Conservation (phyloP, 2,113 vertebrate genomes). For the Mohoua ochrocephala region DNA sequence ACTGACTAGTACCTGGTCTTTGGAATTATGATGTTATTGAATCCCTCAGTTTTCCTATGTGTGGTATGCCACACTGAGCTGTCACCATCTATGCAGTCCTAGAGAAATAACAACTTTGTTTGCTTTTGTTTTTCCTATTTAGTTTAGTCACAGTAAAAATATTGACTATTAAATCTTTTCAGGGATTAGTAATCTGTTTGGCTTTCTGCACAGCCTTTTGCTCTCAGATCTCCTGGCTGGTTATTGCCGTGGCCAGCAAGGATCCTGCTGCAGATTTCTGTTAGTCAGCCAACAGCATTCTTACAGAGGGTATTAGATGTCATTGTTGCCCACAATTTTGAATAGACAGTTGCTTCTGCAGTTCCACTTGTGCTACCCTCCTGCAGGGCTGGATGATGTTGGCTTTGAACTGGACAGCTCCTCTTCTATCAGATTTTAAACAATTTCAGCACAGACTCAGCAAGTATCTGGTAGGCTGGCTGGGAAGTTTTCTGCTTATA, state of each 20-base stretch:
- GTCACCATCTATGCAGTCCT: not conserved
- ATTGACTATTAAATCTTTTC: not conserved
- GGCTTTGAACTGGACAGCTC: not conserved
- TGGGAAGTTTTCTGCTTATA: not conserved
- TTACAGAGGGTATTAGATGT: not conserved
- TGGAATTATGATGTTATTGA: not conserved
- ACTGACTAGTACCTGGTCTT: not conserved
- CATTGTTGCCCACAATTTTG: not conserved
- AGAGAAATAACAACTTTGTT: not conserved
- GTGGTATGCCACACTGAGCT: not conserved
- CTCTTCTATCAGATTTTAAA: not conserved
- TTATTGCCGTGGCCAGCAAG: not conserved
- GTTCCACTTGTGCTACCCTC: not conserved
- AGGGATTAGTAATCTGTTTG: not conserved
- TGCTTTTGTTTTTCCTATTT: not conserved
- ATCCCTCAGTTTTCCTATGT: not conserved
- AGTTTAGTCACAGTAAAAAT: not conserved
- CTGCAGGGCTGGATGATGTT: not conserved
- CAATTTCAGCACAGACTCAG: not conserved
- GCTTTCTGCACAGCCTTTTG: not conserved
- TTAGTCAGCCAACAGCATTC: not conserved
- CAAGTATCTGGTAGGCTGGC: not conserved
- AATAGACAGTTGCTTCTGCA: not conserved
- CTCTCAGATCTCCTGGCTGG: not conserved
- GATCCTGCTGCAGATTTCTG: not conserved